Base-by-base conservation (phyloP, 2,113 vertebrate genomes). In the Menidia beryllina region DNA sequence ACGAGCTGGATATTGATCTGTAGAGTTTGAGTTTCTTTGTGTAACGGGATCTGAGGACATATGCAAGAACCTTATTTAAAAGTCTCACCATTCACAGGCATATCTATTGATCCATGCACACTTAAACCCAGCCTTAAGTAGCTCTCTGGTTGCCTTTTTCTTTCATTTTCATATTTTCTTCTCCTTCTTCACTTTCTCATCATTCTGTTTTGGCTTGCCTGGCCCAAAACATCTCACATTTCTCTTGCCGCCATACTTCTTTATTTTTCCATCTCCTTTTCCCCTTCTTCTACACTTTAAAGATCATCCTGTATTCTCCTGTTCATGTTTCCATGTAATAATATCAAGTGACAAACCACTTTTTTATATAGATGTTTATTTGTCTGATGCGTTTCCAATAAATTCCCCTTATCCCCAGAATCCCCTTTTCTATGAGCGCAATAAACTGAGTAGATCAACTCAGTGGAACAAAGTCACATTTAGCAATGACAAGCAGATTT, bases 51-150 rank as follows among this genome's bases (percentile, higher is more conserved):
- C 90, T 76, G 79, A 81, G 81, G 85, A 84, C 63, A 88, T 64
- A 52, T 76, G 72, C 54, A 13, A 85, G 77, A 81, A 80, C 68
- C 75, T 84, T 91, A 86, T 89, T 92, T 89, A 91, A 91, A 89
- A 86, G 90, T 88, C 84, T 88, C 73, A 81, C 72, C 72, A 73
- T 87, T 91, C 84, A 36, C 83, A 87, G 88, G 83, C 86, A 88
- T 90, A 87, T 88, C 59, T 82, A 92, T 93, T 80, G 92, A 93
- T 92, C 88, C 61, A n/a, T 55, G 59, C 70, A 78, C 81, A 85
- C 82, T 87, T 86, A 86, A 27, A 84, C 83, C 59, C 72, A 79
- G 83, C 77, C 79, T 89, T 84, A 86, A 88, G 86, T 79, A 84
- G 85, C 54, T 85, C 85, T 84, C 66, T 81, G 62, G 72, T 77